Evolutionary conservation across 1,140 invertebrate genomes (phyloP).

Genomic region (Drosophila sturtevanti): DNA sequence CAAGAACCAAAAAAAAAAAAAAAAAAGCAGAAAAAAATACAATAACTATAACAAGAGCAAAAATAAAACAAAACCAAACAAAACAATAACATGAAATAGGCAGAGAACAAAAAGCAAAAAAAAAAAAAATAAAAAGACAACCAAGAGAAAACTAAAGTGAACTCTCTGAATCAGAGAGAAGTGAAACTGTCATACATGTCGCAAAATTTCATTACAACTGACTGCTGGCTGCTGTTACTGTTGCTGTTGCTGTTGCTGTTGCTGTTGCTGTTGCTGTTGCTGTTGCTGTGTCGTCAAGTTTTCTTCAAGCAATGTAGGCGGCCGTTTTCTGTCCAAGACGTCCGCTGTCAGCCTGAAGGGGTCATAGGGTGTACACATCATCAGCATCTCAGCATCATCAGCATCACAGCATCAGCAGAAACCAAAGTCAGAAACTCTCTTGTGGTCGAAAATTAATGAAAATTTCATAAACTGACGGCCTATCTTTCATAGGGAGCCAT

Average conservation of each 20-base stretch:
- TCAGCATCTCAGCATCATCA: constrained; percentile 33
- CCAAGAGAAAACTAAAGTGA: constrained; percentile 8
- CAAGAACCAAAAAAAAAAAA: neutral
- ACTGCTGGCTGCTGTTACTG: too few relatives aligned
- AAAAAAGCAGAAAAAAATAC: neutral
- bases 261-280: too few relatives aligned
- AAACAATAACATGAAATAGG: neutral
- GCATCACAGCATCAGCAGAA: constrained; percentile 24
- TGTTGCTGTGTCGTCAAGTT: constrained; percentile 80
- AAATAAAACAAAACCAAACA: neutral
- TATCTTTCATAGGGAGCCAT: constrained; percentile 22
- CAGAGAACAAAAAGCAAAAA: too few relatives aligned
- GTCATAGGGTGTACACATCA: constrained; percentile 40
- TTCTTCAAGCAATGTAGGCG: constrained; percentile 43
- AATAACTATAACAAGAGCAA: neutral
- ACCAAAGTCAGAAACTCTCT: constrained; percentile 58
- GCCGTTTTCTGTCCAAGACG: neutral
- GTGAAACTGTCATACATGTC: constrained; percentile 67
- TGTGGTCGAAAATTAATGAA: constrained; percentile 80
- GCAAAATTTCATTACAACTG: constrained; percentile 76
- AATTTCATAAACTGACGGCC: constrained; percentile 77
- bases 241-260: too few relatives aligned
- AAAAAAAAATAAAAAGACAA: too few relatives aligned
- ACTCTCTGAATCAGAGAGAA: constrained; percentile 25
- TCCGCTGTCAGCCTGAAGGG: constrained; percentile 64